Conservation (phyloP, 2,888 invertebrate genomes). For the Latrodectus elegans region DNA sequence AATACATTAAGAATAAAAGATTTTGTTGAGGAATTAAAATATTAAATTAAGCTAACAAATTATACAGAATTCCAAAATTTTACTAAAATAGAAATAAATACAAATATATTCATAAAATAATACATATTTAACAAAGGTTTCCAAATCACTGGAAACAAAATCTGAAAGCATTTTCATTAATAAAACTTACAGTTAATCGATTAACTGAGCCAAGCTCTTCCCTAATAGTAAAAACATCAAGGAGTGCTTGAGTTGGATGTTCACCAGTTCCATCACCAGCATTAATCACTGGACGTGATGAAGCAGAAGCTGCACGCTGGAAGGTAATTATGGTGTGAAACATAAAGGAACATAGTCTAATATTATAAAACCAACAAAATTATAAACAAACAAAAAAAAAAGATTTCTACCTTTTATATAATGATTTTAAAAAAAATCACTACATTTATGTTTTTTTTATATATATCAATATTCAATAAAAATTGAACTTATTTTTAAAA, state of each 20-base stretch:
- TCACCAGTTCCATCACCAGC: constrained; percentile 98
- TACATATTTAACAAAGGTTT: no score
- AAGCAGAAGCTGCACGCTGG: constrained; percentile 87
- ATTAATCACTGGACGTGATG: constrained; percentile 94
- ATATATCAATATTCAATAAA: no score
- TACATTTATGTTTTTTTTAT: not conserved
- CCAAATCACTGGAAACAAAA: no score
- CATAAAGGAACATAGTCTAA: not conserved
- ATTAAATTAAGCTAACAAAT: not conserved
- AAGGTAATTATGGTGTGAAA: constrained; percentile 42
- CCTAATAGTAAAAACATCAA: constrained; percentile 98
- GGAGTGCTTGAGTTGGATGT: constrained; percentile 97
- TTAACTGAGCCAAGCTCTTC: constrained; percentile 99
- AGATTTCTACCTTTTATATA: not conserved
- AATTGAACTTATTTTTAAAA: not conserved
- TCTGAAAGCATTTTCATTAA: no score
- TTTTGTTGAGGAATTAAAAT: no score
- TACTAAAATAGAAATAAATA: not conserved
- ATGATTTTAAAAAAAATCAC: not conserved
- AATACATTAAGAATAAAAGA: not conserved
- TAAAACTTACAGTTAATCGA: constrained; percentile 82
- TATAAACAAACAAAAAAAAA: not conserved
- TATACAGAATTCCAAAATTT: not conserved
- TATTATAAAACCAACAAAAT: not conserved
- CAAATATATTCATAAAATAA: no score